Percentiles rank a stretch among this genome's conserved stretches.
These are phyloP conservation scores for Chloroceryle amazona DNA, from an alignment of 2,797 vertebrate genomes.

Conservation along the genomic window DNA sequence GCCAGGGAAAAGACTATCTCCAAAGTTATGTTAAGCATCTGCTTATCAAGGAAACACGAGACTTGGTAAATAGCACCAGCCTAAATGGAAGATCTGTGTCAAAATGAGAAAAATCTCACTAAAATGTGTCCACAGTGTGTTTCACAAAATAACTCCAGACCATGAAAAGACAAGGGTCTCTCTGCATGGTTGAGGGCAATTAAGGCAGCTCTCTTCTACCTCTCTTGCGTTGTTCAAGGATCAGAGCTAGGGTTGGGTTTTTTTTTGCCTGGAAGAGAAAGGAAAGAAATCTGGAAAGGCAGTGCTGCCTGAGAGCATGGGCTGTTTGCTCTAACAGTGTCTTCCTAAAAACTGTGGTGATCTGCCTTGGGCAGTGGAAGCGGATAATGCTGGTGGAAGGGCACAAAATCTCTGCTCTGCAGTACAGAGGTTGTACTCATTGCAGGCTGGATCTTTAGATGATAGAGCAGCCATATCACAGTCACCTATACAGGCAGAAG, in stretches of 20 bases:
- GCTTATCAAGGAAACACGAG: background rate
- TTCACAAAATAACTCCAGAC: background rate
- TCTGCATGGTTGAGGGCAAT: background rate
- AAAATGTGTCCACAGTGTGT: background rate
- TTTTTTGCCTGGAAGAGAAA: background rate
- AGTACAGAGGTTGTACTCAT: background rate
- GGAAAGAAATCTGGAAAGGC: background rate
- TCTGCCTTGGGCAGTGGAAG: background rate
- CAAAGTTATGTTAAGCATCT: conserved; percentile 6
- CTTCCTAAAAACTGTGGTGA: background rate
- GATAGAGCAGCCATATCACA: background rate
- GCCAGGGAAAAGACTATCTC: background rate
- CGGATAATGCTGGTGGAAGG: background rate
- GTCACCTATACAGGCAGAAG: background rate
- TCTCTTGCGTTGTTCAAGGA: background rate
- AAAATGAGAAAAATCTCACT: background rate
- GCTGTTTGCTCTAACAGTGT: background rate
- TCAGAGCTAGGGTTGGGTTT: background rate
- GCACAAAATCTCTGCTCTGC: background rate
- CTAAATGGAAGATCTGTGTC: background rate
- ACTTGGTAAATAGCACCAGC: background rate
- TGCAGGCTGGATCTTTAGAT: background rate
- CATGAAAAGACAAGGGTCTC: background rate
- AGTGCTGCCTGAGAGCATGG: background rate
- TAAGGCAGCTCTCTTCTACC: background rate